Conservation (phyloP, 2,797 vertebrate species). For the Sylvia borin region DNA sequence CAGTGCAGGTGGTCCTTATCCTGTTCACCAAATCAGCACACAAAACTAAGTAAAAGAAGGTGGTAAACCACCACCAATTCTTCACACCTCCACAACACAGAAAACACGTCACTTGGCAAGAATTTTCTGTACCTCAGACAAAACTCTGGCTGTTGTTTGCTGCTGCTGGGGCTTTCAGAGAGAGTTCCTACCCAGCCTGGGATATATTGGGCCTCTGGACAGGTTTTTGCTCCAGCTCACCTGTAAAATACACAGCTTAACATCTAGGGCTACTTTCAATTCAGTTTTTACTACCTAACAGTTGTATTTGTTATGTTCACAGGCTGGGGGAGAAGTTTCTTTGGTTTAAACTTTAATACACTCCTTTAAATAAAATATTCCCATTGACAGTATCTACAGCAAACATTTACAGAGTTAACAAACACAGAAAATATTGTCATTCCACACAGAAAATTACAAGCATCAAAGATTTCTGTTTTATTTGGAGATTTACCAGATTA, state of each 20-base stretch:
- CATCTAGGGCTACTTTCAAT: background rate
- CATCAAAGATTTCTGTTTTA: constrained; percentile 25
- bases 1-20: background rate
- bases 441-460: background rate
- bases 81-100: background rate
- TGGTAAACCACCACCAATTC: background rate
- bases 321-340: background rate
- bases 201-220: rapidly evolving
- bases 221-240: background rate
- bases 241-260: background rate
- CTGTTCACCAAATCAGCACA: background rate
- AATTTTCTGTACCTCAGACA: background rate
- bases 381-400: background rate
- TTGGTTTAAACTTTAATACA: background rate
- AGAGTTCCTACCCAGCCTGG: background rate
- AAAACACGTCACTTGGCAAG: background rate
- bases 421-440: constrained; percentile 1
- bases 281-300: background rate
- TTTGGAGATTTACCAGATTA: constrained; percentile 44
- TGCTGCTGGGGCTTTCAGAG: background rate
- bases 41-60: background rate
- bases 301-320: background rate
- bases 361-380: background rate
- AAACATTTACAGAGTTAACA: constrained; percentile 2
- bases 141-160: background rate